These are phyloP conservation scores for Ardeotis arabs DNA, from an alignment of 2,113 vertebrate species.

Conservation along the genomic window DNA sequence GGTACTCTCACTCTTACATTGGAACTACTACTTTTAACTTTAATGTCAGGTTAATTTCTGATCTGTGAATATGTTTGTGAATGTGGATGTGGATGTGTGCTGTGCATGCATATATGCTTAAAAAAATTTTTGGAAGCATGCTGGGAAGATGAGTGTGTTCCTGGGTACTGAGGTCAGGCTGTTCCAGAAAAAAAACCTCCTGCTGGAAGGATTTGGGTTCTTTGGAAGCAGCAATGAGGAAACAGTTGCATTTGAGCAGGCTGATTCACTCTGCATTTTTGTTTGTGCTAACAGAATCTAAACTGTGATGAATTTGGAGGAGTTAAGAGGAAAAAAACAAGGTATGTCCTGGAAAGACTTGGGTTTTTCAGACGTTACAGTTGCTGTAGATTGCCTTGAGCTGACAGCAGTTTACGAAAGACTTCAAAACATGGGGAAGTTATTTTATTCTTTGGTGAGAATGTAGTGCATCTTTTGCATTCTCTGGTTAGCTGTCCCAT, in stretches of 20 bases:
- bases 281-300: background rate
- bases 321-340: background rate
- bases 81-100: background rate
- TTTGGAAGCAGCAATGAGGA: background rate
- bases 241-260: background rate
- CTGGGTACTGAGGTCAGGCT: background rate
- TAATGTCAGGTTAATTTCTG: background rate
- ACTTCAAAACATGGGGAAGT: background rate
- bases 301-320: background rate
- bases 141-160: background rate
- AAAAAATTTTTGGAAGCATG: rapidly evolving
- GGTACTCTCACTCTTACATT: background rate
- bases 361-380: rapidly evolving
- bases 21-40: background rate
- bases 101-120: background rate
- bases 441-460: background rate
- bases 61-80: background rate
- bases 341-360: background rate
- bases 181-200: background rate
- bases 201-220: background rate
- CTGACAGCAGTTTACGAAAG: background rate
- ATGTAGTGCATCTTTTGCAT: background rate
- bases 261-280: background rate
- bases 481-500: background rate
- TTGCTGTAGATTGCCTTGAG: background rate